Evolutionary conservation across 2,113 vertebrate species (phyloP).

Genomic region (Centropristis striata): DNA sequence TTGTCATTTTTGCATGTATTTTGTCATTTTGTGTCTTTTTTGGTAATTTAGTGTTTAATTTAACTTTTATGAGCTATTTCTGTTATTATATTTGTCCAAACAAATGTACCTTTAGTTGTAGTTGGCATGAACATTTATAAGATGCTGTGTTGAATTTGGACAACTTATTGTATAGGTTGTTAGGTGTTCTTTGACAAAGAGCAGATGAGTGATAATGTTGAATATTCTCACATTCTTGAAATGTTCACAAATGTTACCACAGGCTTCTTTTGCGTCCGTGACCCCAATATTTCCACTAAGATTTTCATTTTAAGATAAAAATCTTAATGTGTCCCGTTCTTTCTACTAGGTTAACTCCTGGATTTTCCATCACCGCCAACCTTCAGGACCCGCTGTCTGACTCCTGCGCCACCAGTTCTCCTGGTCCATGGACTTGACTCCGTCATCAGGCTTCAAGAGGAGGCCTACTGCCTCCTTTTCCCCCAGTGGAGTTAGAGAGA

Average conservation of each 20-base stretch:
- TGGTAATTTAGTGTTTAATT: too few species aligned
- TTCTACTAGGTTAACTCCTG: constrained; percentile 59
- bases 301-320: neutral
- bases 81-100: too few species aligned
- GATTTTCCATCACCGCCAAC: constrained; percentile 3
- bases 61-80: too few species aligned
- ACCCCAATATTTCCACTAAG: neutral
- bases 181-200: too few species aligned
- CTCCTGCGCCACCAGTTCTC: constrained; percentile 59
- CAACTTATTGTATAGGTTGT: too few species aligned
- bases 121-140: too few species aligned
- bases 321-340: constrained; percentile 23
- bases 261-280: neutral
- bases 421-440: constrained; percentile 71
- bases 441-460: constrained; percentile 72
- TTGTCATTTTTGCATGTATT: too few species aligned
- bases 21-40: too few species aligned
- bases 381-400: constrained; percentile 10
- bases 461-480: constrained; percentile 65
- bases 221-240: neutral
- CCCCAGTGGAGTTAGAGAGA: constrained; percentile 56
- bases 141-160: too few species aligned
- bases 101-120: too few species aligned
- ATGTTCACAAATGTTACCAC: neutral
- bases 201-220: too few species aligned